Conservation (phyloP, 2,113 vertebrate genomes). For the Megaceryle torquata region DNA sequence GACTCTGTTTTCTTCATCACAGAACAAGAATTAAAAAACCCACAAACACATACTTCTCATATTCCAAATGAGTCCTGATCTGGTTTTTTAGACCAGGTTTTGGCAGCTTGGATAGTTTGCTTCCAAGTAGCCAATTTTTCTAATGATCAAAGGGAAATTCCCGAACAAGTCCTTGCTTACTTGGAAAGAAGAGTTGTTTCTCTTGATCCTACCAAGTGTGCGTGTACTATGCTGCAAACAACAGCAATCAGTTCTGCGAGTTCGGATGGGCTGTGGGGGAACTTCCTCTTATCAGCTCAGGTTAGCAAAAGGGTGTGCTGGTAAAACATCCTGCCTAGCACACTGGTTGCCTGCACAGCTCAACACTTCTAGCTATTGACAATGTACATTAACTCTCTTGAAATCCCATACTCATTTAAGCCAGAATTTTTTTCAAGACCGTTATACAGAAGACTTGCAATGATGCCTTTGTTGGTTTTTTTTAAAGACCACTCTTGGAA, state of each 20-base stretch:
- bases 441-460: neutral
- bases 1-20: neutral
- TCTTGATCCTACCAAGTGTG: neutral
- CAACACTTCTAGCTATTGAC: neutral
- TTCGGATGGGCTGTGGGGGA: rapidly evolving
- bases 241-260: neutral
- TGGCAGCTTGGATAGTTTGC: neutral
- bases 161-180: neutral
- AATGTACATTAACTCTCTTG: neutral
- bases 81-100: neutral
- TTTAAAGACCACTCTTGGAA: neutral
- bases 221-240: neutral
- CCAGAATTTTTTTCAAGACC: neutral
- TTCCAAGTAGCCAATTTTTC: neutral
- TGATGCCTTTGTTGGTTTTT: neutral
- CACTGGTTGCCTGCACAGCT: neutral
- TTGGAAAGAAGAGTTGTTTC: neutral
- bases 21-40: neutral
- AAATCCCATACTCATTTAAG: neutral
- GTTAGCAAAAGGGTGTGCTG: neutral
- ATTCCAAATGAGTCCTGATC: neutral
- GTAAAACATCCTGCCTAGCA: neutral
- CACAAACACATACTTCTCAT: neutral
- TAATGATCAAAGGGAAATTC: neutral
- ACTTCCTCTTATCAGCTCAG: neutral